Conservation (phyloP, 2,888 invertebrate genomes). For the Mylabris sibirica region DNA sequence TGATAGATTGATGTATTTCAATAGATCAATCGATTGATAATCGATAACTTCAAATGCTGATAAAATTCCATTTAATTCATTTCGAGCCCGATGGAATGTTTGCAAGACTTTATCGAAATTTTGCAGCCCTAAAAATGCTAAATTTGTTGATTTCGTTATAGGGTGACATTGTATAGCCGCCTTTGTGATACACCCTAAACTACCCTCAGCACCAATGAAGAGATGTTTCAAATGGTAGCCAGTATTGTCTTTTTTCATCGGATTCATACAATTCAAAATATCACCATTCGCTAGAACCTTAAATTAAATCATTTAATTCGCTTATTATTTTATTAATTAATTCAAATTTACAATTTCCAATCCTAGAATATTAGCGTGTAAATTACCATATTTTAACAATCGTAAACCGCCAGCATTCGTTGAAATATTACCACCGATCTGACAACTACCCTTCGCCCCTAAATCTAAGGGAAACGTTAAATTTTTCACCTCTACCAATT, state of each 20-base stretch:
- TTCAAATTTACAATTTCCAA: slow-evolving; percentile 80
- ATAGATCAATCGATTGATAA: slow-evolving; percentile 70
- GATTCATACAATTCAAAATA: slow-evolving; percentile 82
- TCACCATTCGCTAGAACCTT: slow-evolving; percentile 86
- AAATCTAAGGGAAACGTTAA: slow-evolving; percentile 93
- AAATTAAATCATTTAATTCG: slow-evolving; percentile 21
- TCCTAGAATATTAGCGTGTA: slow-evolving; percentile 90
- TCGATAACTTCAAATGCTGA: slow-evolving; percentile 97
- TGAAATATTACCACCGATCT: slow-evolving; percentile 93
- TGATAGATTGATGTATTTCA: slow-evolving; percentile 67
- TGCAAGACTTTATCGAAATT: slow-evolving; percentile 80
- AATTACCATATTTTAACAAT: slow-evolving; percentile 89
- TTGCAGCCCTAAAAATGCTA: slow-evolving; percentile 85
- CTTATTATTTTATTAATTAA: slow-evolving; percentile 18
- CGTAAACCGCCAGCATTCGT: slow-evolving; percentile 96
- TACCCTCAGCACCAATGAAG: slow-evolving; percentile 97
- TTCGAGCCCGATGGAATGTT: slow-evolving; percentile 77
- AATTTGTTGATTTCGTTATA: slow-evolving; percentile 77
- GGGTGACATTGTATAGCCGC: slow-evolving; percentile 89
- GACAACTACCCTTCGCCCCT: slow-evolving; percentile 94
- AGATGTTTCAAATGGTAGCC: slow-evolving; percentile 96
- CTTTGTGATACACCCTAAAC: slow-evolving; percentile 92
- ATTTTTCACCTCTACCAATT: slow-evolving; percentile 72
- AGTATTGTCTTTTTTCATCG: slow-evolving; percentile 95
- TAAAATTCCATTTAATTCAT: slow-evolving; percentile 83